These are phyloP conservation scores for Halcyon chelicuti DNA, from an alignment of 2,797 vertebrate species.

Conservation along the genomic window DNA sequence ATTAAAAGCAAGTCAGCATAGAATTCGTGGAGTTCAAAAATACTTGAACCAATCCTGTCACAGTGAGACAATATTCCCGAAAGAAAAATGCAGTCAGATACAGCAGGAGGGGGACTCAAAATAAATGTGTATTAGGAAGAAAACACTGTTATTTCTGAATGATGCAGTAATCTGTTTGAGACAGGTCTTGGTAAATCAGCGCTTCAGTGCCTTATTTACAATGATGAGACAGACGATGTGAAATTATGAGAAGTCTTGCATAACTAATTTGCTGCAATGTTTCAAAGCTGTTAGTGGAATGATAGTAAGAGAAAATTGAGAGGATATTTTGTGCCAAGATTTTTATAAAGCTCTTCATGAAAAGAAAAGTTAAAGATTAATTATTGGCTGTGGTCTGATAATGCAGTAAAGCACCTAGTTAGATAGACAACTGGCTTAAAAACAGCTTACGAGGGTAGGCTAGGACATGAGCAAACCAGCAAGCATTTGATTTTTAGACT, in stretches of 20 bases:
- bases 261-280: slow-evolving; percentile 49
- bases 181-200: slow-evolving; percentile 21
- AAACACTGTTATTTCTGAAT: neutral
- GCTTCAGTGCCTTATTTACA: slow-evolving; percentile 33
- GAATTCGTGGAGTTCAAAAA: neutral
- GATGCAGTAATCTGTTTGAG: slow-evolving; percentile 22
- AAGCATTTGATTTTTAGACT: slow-evolving; percentile 38
- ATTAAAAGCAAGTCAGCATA: neutral
- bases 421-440: slow-evolving; percentile 30
- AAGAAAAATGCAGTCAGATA: neutral
- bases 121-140: neutral
- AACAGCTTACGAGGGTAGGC: slow-evolving; percentile 11
- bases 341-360: slow-evolving; percentile 32
- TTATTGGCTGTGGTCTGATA: slow-evolving; percentile 28
- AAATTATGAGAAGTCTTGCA: slow-evolving; percentile 55
- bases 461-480: neutral
- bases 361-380: slow-evolving; percentile 55
- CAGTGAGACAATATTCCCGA: neutral
- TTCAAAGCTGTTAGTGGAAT: slow-evolving; percentile 47
- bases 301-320: slow-evolving; percentile 44
- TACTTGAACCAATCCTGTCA: neutral
- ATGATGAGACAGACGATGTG: slow-evolving; percentile 16
- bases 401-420: slow-evolving; percentile 28
- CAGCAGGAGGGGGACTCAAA: accelerated
- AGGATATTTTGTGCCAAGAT: slow-evolving; percentile 32